Base-by-base conservation (phyloP, 1,140 invertebrate species). In the Cydia splendana region DNA sequence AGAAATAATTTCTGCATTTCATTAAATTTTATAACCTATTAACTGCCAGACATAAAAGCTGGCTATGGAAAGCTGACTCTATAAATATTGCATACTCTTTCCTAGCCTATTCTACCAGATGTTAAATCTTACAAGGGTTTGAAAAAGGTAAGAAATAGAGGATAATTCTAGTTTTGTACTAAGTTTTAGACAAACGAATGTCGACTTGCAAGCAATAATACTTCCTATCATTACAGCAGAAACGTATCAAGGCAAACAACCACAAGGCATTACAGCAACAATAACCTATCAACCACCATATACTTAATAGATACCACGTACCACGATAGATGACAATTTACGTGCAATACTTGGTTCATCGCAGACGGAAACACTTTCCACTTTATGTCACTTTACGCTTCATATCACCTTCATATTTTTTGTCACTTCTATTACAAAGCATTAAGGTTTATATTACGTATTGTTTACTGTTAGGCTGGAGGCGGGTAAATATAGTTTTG, bases 361-460 rank as follows among this genome's bases (percentile, higher is more conserved):
- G 67, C 34, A 79, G 78, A 51, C 79, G 85, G 86, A 86, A 88
- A 79, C 79, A 79, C 82, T 85, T 86, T 85, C 84, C 84, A 80
- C 74, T 82, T 83, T 85, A 81, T 80, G 84, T 85, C 83, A 87
- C 77, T 82, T 82, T 78, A 67, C 75, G 81, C 62, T 30, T 30
- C 30, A 53, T 38, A 73, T 75, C 76, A 77, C 77, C 20, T 38
- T 48, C 53, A 51, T 34, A 48, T 18, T 57, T 74, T 71, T 51
- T n/a, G 53, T 57, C n/a, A 18, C n/a, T 57, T 57, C 53, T 57
- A 57, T 18, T 57, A 57, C 53, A 18, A 6, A 0, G 53, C 53
- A 18, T 18, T 57, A 57, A 57, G n/a, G 53, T 57, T n/a, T 2
- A 57, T 18, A 57, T 57, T 57, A 18, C 53, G 15, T 57, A 57